A percentile compares a stretch with the other conserved stretches of the same genome.
Conservation (phyloP, 2,888 invertebrate genomes). For the Blastobasis lacticolella region DNA sequence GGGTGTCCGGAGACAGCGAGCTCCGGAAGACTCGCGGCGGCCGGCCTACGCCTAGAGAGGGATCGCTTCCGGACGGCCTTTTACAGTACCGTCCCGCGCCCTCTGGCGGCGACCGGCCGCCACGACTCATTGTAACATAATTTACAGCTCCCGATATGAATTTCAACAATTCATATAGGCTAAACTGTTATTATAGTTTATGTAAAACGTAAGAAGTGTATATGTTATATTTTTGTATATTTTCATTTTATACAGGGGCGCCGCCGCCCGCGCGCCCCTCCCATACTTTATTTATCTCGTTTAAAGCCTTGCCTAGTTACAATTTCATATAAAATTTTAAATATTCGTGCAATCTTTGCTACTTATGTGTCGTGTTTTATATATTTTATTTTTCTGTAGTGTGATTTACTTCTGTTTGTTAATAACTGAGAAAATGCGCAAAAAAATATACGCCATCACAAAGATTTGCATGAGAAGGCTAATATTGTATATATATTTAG, state of each 20-base stretch:
- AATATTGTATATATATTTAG: slow-evolving; percentile 56
- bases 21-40: slow-evolving; percentile 30
- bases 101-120: background rate
- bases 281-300: slow-evolving; percentile 49
- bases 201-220: slow-evolving; percentile 69
- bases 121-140: slow-evolving; percentile 48
- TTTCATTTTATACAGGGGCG: slow-evolving; percentile 44
- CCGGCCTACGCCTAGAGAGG: slow-evolving; percentile 21
- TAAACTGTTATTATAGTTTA: slow-evolving; percentile 70
- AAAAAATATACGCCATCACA: slow-evolving; percentile 49
- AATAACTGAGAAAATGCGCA: slow-evolving; percentile 52
- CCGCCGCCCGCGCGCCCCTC: slow-evolving; percentile 14
- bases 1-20: slow-evolving; percentile 23
- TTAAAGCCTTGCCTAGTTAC: slow-evolving; percentile 56
- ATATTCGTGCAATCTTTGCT: slow-evolving; percentile 54
- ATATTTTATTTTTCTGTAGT: slow-evolving; percentile 65
- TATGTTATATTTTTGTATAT: slow-evolving; percentile 65
- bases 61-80: background rate
- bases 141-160: slow-evolving; percentile 51
- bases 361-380: slow-evolving; percentile 65
- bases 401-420: slow-evolving; percentile 67
- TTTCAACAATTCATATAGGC: slow-evolving; percentile 61
- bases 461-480: slow-evolving; percentile 51
- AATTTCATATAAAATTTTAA: slow-evolving; percentile 45
- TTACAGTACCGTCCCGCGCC: background rate